A percentile compares a stretch with the other conserved stretches of the same genome.
Evolutionary conservation across 2,797 vertebrate species (phyloP).

Genomic region (Hydrocynus forskahlii): DNA sequence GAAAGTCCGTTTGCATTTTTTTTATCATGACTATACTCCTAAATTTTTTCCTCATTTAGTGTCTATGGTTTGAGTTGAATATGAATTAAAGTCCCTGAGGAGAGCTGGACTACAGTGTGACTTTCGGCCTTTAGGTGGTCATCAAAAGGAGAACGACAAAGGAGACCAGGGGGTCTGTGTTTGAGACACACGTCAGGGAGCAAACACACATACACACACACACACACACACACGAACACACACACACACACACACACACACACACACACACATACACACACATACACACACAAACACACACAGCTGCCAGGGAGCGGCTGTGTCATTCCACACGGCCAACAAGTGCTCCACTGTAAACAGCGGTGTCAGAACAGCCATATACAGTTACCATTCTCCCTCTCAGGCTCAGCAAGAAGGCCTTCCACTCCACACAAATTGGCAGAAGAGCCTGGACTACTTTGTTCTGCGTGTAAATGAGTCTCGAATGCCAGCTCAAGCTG

Average conservation of each 20-base stretch:
- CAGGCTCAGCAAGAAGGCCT: constrained; percentile 17
- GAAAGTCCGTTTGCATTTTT: too few relatives aligned
- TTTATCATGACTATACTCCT: too few relatives aligned
- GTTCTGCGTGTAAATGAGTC: constrained; percentile 15
- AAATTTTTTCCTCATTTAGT: background rate
- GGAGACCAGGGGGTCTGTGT: background rate
- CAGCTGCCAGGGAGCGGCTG: constrained; percentile 41
- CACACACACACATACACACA: constrained; percentile 27
- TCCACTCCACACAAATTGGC: constrained; percentile 28
- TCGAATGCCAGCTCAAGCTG: constrained; percentile 15
- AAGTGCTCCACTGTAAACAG: constrained; percentile 61
- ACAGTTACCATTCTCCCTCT: constrained; percentile 62
- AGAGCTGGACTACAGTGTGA: background rate
- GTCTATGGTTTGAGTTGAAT: background rate
- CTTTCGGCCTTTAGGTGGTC: background rate
- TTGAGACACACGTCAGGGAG: constrained; percentile 21
- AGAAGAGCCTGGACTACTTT: background rate
- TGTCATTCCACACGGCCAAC: constrained; percentile 59
- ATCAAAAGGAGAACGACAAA: background rate
- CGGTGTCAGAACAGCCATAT: constrained; percentile 56
- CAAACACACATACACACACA: constrained; percentile 4
- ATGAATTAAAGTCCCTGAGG: background rate
- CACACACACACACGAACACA: constrained; percentile 31
- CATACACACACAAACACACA: background rate
- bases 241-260: constrained; percentile 37